Evolutionary conservation across 2,888 invertebrate species (phyloP).

Genomic region (Anorthoa munda): DNA sequence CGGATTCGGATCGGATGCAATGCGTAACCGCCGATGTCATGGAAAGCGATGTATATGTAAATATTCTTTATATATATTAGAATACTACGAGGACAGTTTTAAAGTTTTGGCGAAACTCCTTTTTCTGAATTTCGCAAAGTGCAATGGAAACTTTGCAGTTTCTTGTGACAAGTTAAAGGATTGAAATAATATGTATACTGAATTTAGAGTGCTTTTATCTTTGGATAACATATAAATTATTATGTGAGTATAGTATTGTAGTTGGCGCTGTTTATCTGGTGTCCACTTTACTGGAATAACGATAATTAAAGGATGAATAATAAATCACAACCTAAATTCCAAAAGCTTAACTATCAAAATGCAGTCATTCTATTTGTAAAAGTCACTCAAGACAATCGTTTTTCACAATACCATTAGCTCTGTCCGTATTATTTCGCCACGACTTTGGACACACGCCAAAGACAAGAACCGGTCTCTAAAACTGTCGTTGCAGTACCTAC

Average conservation of each 20-base stretch:
- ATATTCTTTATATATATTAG: too few relatives aligned
- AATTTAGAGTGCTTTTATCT: too few relatives aligned
- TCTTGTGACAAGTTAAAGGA: too few relatives aligned
- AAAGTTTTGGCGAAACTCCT: background rate
- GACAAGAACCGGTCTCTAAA: slow-evolving; percentile 40
- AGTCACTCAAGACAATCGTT: background rate
- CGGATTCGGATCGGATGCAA: too few relatives aligned
- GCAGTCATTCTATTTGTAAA: background rate
- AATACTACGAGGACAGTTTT: background rate
- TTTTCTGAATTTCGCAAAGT: background rate
- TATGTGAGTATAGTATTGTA: background rate
- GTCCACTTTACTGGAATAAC: background rate
- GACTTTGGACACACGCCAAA: slow-evolving; percentile 34
- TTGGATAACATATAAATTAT: too few relatives aligned
- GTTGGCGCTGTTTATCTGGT: background rate
- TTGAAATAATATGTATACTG: too few relatives aligned
- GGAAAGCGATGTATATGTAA: too few relatives aligned
- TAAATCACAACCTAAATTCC: too few relatives aligned
- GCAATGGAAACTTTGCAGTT: background rate
- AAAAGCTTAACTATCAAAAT: background rate
- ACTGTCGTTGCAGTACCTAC: slow-evolving; percentile 61
- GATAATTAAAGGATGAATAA: too few relatives aligned
- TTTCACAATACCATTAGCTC: background rate
- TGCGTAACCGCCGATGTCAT: too few relatives aligned
- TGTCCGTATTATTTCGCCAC: background rate